A percentile compares a stretch with the other conserved stretches of the same genome.
phyloP scores from a whole-genome alignment of 1,140 invertebrate species.

The Cydia splendana region DNA sequence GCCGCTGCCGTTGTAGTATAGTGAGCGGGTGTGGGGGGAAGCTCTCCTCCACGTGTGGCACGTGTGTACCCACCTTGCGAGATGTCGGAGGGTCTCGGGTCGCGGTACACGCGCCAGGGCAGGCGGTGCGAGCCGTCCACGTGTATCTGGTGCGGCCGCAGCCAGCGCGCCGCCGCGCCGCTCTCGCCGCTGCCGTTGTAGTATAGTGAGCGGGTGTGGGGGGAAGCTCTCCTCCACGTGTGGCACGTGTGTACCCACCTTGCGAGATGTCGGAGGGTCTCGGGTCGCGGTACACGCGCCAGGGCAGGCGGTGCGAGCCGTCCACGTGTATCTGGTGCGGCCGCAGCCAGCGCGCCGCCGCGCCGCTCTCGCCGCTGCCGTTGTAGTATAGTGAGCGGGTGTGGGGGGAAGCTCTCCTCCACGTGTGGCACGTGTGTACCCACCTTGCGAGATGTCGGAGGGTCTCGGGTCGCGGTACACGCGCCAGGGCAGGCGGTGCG shows the following conservation, averaged over 20 bases:
- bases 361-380: conserved; percentile 73
- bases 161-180: conserved; percentile 90
- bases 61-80: conserved; percentile 86
- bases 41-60: no score
- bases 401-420: no score
- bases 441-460: conserved; percentile 97
- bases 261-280: conserved; percentile 97
- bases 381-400: conserved; percentile 83
- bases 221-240: no score
- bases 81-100: conserved; percentile 95
- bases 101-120: conserved; percentile 95
- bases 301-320: conserved; percentile 86
- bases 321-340: conserved; percentile 92
- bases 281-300: conserved; percentile 95
- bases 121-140: conserved; percentile 86
- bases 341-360: conserved; percentile 91
- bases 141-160: conserved; percentile 91
- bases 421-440: neutral
- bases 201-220: conserved; percentile 85
- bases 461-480: conserved; percentile 95
- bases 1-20: conserved; percentile 55
- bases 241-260: conserved; percentile 76
- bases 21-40: no score
- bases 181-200: conserved; percentile 69
- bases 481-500: conserved; percentile 89